phyloP scores from a whole-genome alignment of 2,888 invertebrate species.

The Melitaea athalia region DNA sequence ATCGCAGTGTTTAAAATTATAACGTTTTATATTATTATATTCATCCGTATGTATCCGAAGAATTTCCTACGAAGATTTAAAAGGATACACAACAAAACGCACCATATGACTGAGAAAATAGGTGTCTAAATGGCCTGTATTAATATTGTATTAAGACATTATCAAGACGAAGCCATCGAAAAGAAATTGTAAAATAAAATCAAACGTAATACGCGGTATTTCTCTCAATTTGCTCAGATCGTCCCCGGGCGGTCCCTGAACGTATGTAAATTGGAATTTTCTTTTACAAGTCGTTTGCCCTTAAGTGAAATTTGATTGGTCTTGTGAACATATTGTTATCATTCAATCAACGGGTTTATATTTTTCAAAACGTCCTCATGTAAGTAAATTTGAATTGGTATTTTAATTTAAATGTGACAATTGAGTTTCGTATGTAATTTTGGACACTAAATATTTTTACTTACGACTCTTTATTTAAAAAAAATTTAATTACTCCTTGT shows the following conservation, averaged over 20 bases:
- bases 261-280: constrained; percentile 54
- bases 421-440: too few species aligned
- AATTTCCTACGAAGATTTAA: constrained; percentile 37
- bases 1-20: neutral
- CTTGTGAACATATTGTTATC: constrained; percentile 34
- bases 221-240: constrained; percentile 61
- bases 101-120: constrained; percentile 1
- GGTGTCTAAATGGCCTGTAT: neutral
- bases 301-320: constrained; percentile 65
- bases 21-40: constrained; percentile 11
- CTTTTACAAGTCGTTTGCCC: constrained; percentile 43
- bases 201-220: constrained; percentile 53
- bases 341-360: constrained; percentile 30
- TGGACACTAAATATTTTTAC: too few species aligned
- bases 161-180: constrained; percentile 52
- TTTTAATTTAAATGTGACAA: too few species aligned
- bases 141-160: constrained; percentile 34
- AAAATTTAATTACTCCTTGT: too few species aligned
- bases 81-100: constrained; percentile 28
- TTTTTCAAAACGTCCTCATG: neutral
- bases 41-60: constrained; percentile 48
- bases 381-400: too few species aligned
- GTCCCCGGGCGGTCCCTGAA: constrained; percentile 47
- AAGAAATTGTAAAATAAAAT: constrained; percentile 79
- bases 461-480: too few species aligned